Percentiles rank a stretch among this genome's conserved stretches.
Conservation (phyloP, 2,797 vertebrate genomes). For the Hippopotamyrus pictus region DNA sequence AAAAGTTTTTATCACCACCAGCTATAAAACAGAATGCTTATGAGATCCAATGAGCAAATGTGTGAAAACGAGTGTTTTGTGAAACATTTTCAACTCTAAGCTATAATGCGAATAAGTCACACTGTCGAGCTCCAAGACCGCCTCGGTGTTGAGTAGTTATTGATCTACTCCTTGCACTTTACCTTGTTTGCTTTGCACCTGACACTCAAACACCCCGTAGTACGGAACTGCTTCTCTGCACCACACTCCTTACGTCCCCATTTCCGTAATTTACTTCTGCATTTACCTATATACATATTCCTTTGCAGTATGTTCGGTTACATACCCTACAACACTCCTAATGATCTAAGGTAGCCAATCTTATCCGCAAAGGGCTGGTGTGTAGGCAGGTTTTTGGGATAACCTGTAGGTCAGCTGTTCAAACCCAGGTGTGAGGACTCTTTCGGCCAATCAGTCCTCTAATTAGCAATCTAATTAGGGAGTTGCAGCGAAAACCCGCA, state of each 20-base stretch:
- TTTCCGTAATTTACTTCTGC: not conserved
- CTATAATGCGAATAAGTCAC: not conserved
- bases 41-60: not conserved
- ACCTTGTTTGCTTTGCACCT: not conserved
- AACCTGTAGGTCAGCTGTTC: too few species aligned
- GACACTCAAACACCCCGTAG: not conserved
- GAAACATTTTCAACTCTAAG: not conserved
- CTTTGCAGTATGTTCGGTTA: not conserved
- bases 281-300: not conserved
- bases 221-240: not conserved
- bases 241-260: not conserved
- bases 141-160: not conserved
- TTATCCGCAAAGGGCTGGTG: too few species aligned
- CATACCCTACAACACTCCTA: not conserved
- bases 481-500: too few species aligned
- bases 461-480: too few species aligned
- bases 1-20: not conserved
- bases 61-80: not conserved
- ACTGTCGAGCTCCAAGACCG: not conserved
- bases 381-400: too few species aligned
- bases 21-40: not conserved
- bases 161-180: not conserved
- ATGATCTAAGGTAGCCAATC: too few species aligned
- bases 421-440: too few species aligned
- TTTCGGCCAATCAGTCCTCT: too few species aligned